Base-by-base conservation (phyloP, 1,140 invertebrate genomes). In the Alviniconcha marisindica region DNA sequence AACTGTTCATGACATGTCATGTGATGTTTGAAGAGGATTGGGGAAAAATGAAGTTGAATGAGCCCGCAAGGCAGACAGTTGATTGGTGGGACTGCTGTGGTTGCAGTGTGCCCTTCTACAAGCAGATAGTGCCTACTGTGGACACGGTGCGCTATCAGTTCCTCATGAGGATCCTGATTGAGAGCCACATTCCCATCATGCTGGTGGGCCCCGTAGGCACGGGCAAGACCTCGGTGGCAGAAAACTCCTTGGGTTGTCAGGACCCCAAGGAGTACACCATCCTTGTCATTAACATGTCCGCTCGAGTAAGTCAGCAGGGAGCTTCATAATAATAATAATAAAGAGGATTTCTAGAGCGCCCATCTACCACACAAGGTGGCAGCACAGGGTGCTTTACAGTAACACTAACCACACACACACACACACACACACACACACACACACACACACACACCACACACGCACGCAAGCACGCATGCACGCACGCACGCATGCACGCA, bases 251-350 rank as follows among this genome's bases (percentile, higher is more conserved):
- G 12, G 91, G 94, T 7, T 93, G 92, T 3, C 93, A 97, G 33
- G 94, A 96, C 89, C 87, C 93, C 0, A 93, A 92, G 24, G 94
- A 93, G 81, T 97, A 96, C 90, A 95, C 94, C 69, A 89, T 95
- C 2, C 94, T 97, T 5, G 95, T 95, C 7, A 95, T 97, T 54
- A 97, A 97, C 91, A 96, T 97, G 95, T 97, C 96, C 1, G 96
- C 96, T 2, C 95, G 95, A 93, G 94, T 95, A 88, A 51, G 73
- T 76, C 7, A 3, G n/a, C 2, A 51, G n/a, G n/a, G n/a, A n/a
- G n/a, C n/a, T n/a, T n/a, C n/a, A n/a, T n/a, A n/a, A n/a, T n/a
- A n/a, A n/a, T n/a, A n/a, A n/a, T n/a, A n/a, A n/a, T n/a, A n/a
- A n/a, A n/a, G n/a, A n/a, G n/a, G n/a, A n/a, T n/a, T n/a, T n/a